Base-by-base conservation (phyloP, 1,140 invertebrate species). In the Drosophila orosa region DNA sequence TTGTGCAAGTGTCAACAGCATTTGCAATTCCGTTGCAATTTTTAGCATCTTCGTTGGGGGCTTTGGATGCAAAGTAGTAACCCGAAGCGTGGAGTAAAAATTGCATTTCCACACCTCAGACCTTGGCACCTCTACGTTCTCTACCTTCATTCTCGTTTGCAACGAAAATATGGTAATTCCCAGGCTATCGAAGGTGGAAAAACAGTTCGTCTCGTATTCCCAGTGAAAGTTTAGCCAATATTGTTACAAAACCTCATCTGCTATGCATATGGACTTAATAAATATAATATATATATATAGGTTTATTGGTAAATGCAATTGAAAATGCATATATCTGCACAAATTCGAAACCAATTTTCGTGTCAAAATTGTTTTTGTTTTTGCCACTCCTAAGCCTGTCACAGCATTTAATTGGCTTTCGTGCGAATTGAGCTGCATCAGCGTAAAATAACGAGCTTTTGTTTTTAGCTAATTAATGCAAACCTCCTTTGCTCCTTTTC, bases 1-100 rank as follows among this genome's bases (percentile, higher is more conserved):
- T 78, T 89, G 84, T 84, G 85, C 80, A 84, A 89, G 84, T 89
- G 84, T 89, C 84, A 89, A 89, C 80, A 89, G 74, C 85, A 89
- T 89, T 89, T 89, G 85, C 85, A 89, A 89, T 90, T 89, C 80
- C 74, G 84, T 86, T 86, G 67, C 63, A 86, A 82, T 79, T 86
- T 85, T 86, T 82, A 86, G 74, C 78, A 80, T 84, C 79, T 83
- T 87, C 61, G 25, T 44, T n/a, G 48, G 29, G 29, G 48, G 52
- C 50, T 85, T 66, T 69, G 57, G 55, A 56, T 80, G 62, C 35
- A 31, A 72, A 60, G 68, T 59, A 60, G 68, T 59, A 83, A 76
- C 65, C 71, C 65, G 44, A 33, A 71, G 67, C 37, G 66, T 50
- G 65, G 37, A 59, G 19, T 27, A 40, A 56, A 71, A 54, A 58